Evolutionary conservation across 2,888 invertebrate species (phyloP), one percentile per base, ranked within the genome.

Genomic region (Drosophila quasianomalipes): DNA sequence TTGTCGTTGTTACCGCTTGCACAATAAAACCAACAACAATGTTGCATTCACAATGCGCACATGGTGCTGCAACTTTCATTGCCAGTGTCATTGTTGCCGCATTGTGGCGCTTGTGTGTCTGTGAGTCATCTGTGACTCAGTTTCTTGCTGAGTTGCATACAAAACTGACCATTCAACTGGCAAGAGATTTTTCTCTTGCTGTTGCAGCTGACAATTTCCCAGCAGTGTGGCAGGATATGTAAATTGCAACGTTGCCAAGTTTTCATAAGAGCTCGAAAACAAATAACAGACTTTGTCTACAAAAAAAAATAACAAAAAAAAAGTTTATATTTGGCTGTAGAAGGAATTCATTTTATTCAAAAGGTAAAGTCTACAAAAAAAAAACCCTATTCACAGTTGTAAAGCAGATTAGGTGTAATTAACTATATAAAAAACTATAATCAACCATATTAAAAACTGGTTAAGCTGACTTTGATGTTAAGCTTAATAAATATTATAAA

Each of bases 1-100:
- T 85, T 81, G 58, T 77, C 77, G 80, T 89, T 83, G 74, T 70
- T 79, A 78, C 69, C 64, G 75, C 67, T 63, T 81, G 79, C 79
- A 83, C 89, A 85, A 76, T 62, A 66, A 35, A 19, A 77, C 62
- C 74, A 74, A 70, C 74, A 53, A 52, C 68, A 51, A 62, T 74
- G 87, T 79, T 88, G 75, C 70, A 68, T 49, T 53, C 53, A 71
- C 72, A 71, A 77, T 72, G 78, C 41, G 31, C 66, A 74, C 67
- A 81, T 79, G 70, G 69, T 79, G 79, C 74, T 73, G 75, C 77
- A 87, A 76, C 79, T 87, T 91, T 86, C 86, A 86, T 91, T 86
- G 91, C 78, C 91, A 86, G 77, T 89, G 86, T 91, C 86, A 86
- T 89, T 86, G 91, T 83, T 83, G 81, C 62, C 47, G 54, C 75